Evolutionary conservation across 2,888 invertebrate species (phyloP).

Genomic region (Calephelis perditalis): DNA sequence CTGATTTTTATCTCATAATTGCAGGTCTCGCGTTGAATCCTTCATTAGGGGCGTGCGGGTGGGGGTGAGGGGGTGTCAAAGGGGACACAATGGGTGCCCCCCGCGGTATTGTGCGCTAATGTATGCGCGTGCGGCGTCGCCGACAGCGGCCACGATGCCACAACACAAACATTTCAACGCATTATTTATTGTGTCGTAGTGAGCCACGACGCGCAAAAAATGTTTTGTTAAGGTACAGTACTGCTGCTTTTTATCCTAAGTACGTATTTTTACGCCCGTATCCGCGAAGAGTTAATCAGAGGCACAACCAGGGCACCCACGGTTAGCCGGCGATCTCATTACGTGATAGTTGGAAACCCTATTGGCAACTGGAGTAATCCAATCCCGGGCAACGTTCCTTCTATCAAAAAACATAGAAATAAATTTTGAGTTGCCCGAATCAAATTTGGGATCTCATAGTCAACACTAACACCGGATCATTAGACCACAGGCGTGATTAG

Average conservation of each 20-base stretch:
- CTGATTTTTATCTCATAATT: slow-evolving; percentile 68
- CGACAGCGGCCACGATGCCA: slow-evolving; percentile 55
- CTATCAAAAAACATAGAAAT: no score
- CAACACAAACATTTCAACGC: slow-evolving; percentile 76
- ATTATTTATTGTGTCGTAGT: slow-evolving; percentile 63
- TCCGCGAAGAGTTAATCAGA: no score
- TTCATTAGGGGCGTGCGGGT: slow-evolving; percentile 57
- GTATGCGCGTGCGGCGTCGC: slow-evolving; percentile 60
- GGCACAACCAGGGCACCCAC: no score
- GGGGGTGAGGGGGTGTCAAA: slow-evolving; percentile 33
- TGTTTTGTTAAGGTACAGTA: slow-evolving; percentile 54
- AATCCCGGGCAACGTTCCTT: no score
- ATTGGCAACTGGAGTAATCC: no score
- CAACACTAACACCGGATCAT: no score
- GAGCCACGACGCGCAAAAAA: slow-evolving; percentile 60
- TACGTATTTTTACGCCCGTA: not conserved
- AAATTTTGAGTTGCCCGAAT: no score
- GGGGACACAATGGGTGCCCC: slow-evolving; percentile 67
- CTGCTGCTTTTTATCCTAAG: slow-evolving; percentile 23
- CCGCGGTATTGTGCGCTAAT: slow-evolving; percentile 65
- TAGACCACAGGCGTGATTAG: no score
- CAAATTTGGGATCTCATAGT: no score
- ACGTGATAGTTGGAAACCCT: no score
- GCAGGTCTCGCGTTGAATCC: slow-evolving; percentile 59
- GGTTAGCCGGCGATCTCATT: no score